A percentile compares a stretch with the other conserved stretches of the same genome.
These are phyloP conservation scores for Sycophaga agraensis DNA, from an alignment of 1,140 invertebrate genomes.

Conservation along the genomic window DNA sequence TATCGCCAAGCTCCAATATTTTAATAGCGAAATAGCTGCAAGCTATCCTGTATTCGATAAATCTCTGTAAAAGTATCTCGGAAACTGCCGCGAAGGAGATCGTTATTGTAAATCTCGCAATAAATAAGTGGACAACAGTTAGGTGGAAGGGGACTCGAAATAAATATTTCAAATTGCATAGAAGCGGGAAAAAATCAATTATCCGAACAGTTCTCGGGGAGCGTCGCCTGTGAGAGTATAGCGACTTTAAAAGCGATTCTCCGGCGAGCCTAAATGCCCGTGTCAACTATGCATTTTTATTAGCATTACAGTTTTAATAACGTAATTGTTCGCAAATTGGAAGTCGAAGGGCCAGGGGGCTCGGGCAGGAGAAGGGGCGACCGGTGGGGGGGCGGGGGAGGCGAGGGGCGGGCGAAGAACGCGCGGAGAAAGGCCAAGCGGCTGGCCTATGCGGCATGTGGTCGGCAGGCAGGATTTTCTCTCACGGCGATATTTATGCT, in stretches of 20 bases:
- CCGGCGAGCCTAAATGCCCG: slow-evolving; percentile 3
- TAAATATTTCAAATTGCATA: slow-evolving; percentile 13
- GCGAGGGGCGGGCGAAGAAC: neutral
- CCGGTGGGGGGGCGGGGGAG: neutral
- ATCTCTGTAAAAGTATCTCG: no score
- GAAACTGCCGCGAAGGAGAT: no score
- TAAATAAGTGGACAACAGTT: no score
- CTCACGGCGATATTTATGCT: slow-evolving; percentile 55
- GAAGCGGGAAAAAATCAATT: slow-evolving; percentile 5
- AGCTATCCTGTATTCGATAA: no score
- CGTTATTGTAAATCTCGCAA: no score
- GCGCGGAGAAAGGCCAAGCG: neutral
- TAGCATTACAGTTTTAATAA: slow-evolving; percentile 31
- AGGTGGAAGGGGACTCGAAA: no score
- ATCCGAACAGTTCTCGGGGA: neutral
- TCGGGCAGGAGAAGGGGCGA: neutral
- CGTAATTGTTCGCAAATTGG: slow-evolving; percentile 27
- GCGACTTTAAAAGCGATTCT: slow-evolving; percentile 1
- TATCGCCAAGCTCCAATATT: no score
- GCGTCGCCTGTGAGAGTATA: slow-evolving; percentile 1
- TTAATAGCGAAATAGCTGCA: no score
- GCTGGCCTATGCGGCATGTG: slow-evolving; percentile 46
- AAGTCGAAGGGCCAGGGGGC: neutral
- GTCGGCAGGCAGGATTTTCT: slow-evolving; percentile 42
- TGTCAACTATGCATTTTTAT: slow-evolving; percentile 30